A percentile compares a stretch with the other conserved stretches of the same genome.
Evolutionary conservation across 2,113 vertebrate genomes (phyloP).

Genomic region (Microtus ochrogaster): DNA sequence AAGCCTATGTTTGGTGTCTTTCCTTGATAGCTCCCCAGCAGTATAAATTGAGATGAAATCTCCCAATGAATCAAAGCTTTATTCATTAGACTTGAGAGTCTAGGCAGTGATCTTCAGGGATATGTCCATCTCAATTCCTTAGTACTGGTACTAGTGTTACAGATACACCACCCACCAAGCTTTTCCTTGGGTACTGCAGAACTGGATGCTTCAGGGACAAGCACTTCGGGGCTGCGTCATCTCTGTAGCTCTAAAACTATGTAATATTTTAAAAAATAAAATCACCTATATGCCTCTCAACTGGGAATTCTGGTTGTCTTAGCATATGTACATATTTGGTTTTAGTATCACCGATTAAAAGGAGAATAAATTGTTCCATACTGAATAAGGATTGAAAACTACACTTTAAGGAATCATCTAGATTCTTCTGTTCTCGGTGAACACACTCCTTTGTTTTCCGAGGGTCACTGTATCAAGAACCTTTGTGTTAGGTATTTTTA

Average conservation of each 20-base stretch:
- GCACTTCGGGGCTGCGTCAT: neutral
- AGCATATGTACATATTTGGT: neutral
- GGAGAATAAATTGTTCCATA: neutral
- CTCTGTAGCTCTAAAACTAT: neutral
- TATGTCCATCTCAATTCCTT: neutral
- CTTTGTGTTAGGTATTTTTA: neutral
- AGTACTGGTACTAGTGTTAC: too few relatives aligned
- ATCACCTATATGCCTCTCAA: rapidly evolving
- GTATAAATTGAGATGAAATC: neutral
- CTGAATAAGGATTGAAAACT: neutral
- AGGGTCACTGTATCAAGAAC: neutral
- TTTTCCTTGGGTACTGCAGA: too few relatives aligned
- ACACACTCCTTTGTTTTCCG: neutral
- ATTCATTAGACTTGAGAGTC: neutral
- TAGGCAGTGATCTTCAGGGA: neutral
- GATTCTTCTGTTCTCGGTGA: neutral
- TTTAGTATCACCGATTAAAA: neutral
- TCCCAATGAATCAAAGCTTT: neutral
- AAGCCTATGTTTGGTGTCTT: neutral
- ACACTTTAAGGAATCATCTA: neutral
- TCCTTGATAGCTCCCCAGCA: neutral
- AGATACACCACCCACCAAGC: neutral
- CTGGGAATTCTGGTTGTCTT: neutral
- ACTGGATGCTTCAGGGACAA: neutral
- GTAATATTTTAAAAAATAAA: neutral